Percentiles rank a stretch among this genome's conserved stretches.
These are phyloP conservation scores for Drymodes brunneopygia DNA, from an alignment of 2,113 vertebrate genomes.

Conservation along the genomic window DNA sequence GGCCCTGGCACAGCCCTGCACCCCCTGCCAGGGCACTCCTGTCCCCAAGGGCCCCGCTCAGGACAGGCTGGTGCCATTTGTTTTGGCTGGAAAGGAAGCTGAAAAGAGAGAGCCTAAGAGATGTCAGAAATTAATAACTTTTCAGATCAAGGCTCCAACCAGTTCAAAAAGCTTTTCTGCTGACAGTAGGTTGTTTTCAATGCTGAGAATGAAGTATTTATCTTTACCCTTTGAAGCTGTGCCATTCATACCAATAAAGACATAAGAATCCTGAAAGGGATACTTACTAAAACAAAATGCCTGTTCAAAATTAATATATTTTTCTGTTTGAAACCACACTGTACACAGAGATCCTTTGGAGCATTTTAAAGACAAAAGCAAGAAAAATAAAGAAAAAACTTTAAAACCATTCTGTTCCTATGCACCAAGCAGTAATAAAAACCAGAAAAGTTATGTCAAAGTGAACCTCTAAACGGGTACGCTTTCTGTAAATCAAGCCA, in stretches of 20 bases:
- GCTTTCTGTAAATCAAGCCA: not conserved
- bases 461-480: not conserved
- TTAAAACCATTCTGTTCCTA: not conserved
- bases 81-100: not conserved
- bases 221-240: constrained; percentile 30
- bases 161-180: constrained; percentile 34
- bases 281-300: constrained; percentile 23
- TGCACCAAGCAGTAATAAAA: not conserved
- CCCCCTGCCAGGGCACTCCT: not conserved
- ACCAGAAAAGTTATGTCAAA: not conserved
- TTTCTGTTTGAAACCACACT: not conserved
- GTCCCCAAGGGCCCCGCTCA: not conserved
- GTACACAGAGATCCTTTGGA: not conserved
- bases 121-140: not conserved
- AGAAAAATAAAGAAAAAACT: constrained; percentile 16
- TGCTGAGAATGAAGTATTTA: not conserved
- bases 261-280: not conserved
- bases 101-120: not conserved
- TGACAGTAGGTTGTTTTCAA: constrained; percentile 14
- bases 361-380: constrained; percentile 18
- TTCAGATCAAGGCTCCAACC: not conserved
- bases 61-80: not conserved
- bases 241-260: constrained; percentile 10
- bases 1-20: not conserved
- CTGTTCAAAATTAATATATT: constrained; percentile 14